phyloP scores from a whole-genome alignment of 2,888 invertebrate species.

The Norana najaformis region DNA sequence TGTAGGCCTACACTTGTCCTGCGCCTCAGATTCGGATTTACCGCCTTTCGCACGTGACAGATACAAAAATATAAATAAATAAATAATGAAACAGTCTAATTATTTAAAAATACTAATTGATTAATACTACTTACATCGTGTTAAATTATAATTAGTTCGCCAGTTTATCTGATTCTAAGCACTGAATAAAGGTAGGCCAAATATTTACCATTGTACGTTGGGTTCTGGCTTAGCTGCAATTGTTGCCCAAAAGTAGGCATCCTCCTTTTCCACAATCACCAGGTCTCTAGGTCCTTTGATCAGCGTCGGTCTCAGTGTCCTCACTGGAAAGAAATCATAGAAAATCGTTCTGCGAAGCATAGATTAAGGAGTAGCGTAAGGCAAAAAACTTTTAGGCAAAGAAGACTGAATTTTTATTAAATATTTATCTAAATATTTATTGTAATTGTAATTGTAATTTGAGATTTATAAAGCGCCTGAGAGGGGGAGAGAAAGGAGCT shows the following conservation, averaged over 20 bases:
- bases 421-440: too few relatives aligned
- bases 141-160: not conserved
- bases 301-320: not conserved
- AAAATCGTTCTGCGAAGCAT: not conserved
- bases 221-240: conserved; percentile 7
- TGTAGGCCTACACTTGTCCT: too few relatives aligned
- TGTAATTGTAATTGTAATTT: too few relatives aligned
- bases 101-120: not conserved
- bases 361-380: not conserved
- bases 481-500: too few relatives aligned
- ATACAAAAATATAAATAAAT: not conserved
- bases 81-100: not conserved
- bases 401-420: too few relatives aligned
- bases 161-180: not conserved
- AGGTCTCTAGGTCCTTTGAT: not conserved
- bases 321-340: not conserved
- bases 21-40: too few relatives aligned
- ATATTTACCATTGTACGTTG: not conserved
- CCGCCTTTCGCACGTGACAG: too few relatives aligned
- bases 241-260: not conserved
- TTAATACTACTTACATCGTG: too few relatives aligned
- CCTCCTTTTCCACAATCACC: not conserved
- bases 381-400: too few relatives aligned
- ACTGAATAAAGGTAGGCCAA: not conserved
- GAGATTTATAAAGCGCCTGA: too few relatives aligned